These are phyloP conservation scores for Psix sp. DNA, from an alignment of 1,140 invertebrate genomes.

Conservation along the genomic window DNA sequence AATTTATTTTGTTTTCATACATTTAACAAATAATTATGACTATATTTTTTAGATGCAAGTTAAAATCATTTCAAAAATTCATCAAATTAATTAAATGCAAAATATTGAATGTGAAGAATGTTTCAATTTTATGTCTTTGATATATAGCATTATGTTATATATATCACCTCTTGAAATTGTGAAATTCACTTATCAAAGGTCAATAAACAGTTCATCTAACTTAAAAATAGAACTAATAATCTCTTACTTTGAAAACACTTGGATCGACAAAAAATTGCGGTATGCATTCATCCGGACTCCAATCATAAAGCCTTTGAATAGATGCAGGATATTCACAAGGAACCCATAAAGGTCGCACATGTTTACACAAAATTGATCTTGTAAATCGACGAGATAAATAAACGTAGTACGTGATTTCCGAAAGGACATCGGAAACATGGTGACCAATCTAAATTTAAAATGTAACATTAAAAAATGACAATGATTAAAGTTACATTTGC, in stretches of 20 bases:
- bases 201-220: not conserved
- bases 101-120: no score
- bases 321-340: slow-evolving; percentile 97
- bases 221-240: no score
- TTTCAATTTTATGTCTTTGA: no score
- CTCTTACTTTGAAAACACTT: slow-evolving; percentile 89
- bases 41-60: no score
- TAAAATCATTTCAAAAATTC: no score
- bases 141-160: no score
- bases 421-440: slow-evolving; percentile 96
- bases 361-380: slow-evolving; percentile 90
- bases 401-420: slow-evolving; percentile 98
- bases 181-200: not conserved
- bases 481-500: no score
- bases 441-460: slow-evolving; percentile 82
- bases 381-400: slow-evolving; percentile 91
- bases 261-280: slow-evolving; percentile 96
- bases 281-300: slow-evolving; percentile 99
- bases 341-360: slow-evolving; percentile 94
- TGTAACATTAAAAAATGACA: not conserved
- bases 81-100: no score
- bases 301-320: slow-evolving; percentile 93
- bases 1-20: no score
- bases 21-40: no score
- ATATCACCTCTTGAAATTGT: no score